phyloP scores from a whole-genome alignment of 35 echinoderm and acorn worm genomes.

The Apostichopus japonicus region DNA sequence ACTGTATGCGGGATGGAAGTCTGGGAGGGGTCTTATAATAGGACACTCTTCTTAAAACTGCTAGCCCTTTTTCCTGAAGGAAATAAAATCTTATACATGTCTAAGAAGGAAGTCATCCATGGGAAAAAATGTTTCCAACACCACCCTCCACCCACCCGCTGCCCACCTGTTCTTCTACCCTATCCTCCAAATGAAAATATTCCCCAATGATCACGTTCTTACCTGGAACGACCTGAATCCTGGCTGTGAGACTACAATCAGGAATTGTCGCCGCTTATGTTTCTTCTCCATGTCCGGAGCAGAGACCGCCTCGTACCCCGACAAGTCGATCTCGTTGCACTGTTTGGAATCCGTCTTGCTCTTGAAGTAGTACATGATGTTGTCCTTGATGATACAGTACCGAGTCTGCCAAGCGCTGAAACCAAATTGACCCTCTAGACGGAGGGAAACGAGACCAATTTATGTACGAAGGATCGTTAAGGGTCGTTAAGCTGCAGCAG shows the following conservation, averaged over 20 bases:
- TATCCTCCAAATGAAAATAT: too few species aligned
- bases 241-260: conserved; percentile 76
- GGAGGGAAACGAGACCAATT: background rate
- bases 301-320: conserved; percentile 71
- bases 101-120: too few species aligned
- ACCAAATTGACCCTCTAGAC: conserved; percentile 78
- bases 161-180: background rate
- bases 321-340: conserved; percentile 74
- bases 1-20: too few species aligned
- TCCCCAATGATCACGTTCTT: background rate
- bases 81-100: too few species aligned
- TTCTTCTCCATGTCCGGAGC: conserved; percentile 77
- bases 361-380: conserved; percentile 91
- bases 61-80: too few species aligned
- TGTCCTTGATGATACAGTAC: conserved; percentile 89
- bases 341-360: conserved; percentile 71
- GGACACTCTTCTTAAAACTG: too few species aligned
- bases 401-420: conserved; percentile 74
- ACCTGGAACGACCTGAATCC: conserved; percentile 80
- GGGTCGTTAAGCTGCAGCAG: too few species aligned
- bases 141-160: background rate
- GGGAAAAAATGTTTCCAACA: background rate
- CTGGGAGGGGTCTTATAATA: too few species aligned
- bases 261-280: conserved; percentile 72
- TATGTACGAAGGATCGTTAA: too few species aligned